Evolutionary conservation across 1,140 invertebrate genomes (phyloP), one percentile per base, ranked within the genome.

Genomic region (Carposina sasakii): DNA sequence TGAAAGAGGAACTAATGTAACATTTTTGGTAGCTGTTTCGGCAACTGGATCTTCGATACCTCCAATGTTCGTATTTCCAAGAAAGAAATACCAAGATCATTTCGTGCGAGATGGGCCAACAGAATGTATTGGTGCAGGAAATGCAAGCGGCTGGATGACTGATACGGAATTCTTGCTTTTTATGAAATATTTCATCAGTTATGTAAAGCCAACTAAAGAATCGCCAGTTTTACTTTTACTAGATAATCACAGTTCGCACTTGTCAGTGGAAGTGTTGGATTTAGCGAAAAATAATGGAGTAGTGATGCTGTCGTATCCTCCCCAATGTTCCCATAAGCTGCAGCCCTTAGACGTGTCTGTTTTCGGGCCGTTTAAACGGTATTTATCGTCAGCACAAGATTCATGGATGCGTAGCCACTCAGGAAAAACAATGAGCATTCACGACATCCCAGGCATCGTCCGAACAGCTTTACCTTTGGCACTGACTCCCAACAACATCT

Each of bases 401-500:
- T 42, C 48, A 8, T 55, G 53, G 53, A 9, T 55, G 28, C 20
- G 41, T 26, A 22, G 43, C 16, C 24, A 50, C 17, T 43, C 42
- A 5, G 53, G 43, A 40, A 40, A 28, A 24, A 21, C 53, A 15
- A 13, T 50, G 3, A 33, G 47, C 13, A 55, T 55, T 13, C 42
- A 55, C 21, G 33, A 50, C 37, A 33, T 55, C 19, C 31, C 46
- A 5, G 42, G 34, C 31, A 6, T 48, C 3, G 13, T 54, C 30
- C 46, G 40, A 23, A 12, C 22, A 33, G 47, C 53, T 23, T 55
- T 50, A 47, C 43, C 43, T 12, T 39, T 57, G 36, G 67, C 77
- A 22, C 61, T 75, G 37, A 76, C 73, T 21, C 67, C 70, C 13
- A 42, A 36, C 30, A 86, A 87, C 56, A 86, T 85, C 16, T 71